Evolutionary conservation across 2,888 invertebrate species (phyloP), one percentile per base, ranked within the genome.

Genomic region (Pheosia tremula): DNA sequence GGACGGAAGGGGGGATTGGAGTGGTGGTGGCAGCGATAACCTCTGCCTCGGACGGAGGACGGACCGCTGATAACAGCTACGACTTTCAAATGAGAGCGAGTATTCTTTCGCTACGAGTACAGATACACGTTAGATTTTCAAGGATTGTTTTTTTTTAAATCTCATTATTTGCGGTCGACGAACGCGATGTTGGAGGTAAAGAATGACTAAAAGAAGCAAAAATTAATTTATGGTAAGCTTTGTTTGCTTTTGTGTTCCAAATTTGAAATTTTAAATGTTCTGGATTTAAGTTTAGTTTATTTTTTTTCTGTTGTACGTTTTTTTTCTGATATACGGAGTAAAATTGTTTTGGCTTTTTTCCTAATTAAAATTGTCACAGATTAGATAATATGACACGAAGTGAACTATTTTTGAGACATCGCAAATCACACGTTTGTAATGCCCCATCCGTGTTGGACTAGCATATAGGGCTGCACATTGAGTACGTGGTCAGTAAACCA

Each of bases 21-120:
- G 82, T 80, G 78, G 81, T 81, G 81, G 81, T 78, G 83, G 81
- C 66, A 75, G 68, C 73, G 92, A 92, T 92, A 92, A 91, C 92
- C 92, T 87, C 80, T 82, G 87, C 74, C 85, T 78, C 82, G 78
- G 79, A 76, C 87, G 86, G 89, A 90, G 90, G 88, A 89, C 87
- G 86, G 74, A 57, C 67, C 60, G 75, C 74, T 81, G 90, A 91
- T 86, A 88, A 84, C 82, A 77, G 68, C 72, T 63, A 67, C 84
- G 87, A 88, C 89, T 89, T 91, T 88, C 85, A 87, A 90, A 87
- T 86, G 86, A 87, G 89, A 88, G 77, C 87, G 81, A 80, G 75
- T 82, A 86, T 87, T 89, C 86, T 89, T 87, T 87, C 77, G 82
- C 77, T 76, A 63, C 24, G 24, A 24, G 24, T 24, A 24, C 61